phyloP scores from a whole-genome alignment of 1,140 invertebrate genomes.

The Tetramorium parvispinum region DNA sequence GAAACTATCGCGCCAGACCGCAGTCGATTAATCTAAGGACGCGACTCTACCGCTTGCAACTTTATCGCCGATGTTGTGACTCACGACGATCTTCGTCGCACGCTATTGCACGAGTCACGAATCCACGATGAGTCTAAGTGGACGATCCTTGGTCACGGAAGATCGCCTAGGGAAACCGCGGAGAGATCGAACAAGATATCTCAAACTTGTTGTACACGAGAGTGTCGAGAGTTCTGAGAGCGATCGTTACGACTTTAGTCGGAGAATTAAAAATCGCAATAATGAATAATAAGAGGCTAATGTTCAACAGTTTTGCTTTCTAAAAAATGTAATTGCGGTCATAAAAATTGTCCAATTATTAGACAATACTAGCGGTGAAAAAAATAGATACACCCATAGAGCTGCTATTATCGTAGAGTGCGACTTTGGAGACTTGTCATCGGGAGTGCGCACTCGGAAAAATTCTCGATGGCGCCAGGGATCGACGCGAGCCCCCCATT shows the following conservation, averaged over 20 bases:
- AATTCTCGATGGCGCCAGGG: conserved; percentile 42
- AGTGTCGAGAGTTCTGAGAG: neutral
- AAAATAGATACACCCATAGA: neutral
- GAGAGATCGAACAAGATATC: conserved; percentile 15
- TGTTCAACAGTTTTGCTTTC: neutral
- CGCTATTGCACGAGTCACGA: conserved; percentile 45
- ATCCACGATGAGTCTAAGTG: conserved; percentile 56
- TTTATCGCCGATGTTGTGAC: conserved; percentile 55
- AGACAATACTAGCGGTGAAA: neutral
- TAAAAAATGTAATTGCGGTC: neutral
- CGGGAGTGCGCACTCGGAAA: conserved; percentile 11
- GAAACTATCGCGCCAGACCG: conserved; percentile 46
- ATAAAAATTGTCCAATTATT: neutral
- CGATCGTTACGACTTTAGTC: neutral
- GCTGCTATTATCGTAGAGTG: neutral
- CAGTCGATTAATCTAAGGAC: conserved; percentile 58
- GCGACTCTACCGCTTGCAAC: conserved; percentile 55
- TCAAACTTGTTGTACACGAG: neutral
- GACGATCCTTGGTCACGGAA: conserved; percentile 50
- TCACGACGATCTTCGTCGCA: conserved; percentile 55
- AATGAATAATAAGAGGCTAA: neutral
- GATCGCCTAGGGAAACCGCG: conserved; percentile 37
- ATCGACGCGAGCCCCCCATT: neutral
- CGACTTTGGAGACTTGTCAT: neutral
- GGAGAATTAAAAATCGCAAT: neutral